Conservation (phyloP, 2,888 invertebrate genomes). For the Galeopsomyia nigrocyanea region DNA sequence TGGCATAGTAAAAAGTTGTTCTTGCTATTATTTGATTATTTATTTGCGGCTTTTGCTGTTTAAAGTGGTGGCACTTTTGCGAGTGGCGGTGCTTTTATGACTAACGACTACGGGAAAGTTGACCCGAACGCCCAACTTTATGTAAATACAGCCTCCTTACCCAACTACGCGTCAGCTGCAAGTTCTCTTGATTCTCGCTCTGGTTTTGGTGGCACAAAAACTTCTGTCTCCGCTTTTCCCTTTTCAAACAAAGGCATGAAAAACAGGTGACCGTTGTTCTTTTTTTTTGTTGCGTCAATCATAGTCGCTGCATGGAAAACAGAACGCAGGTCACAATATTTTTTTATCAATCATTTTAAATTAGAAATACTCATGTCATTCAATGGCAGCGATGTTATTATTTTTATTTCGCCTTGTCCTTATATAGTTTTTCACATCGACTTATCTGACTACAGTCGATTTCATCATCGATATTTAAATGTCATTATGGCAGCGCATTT, state of each 20-base stretch:
- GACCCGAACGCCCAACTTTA: constrained; percentile 50
- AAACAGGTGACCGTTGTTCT: constrained; percentile 50
- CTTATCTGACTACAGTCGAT: constrained; percentile 1
- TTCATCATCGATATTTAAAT: constrained; percentile 8
- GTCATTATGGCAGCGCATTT: neutral
- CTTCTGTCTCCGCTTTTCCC: constrained; percentile 27
- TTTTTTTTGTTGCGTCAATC: neutral
- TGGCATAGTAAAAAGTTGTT: no score
- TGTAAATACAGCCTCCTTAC: constrained; percentile 46
- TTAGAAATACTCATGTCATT: no score
- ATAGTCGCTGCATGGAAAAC: no score
- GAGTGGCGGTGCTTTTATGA: constrained; percentile 50
- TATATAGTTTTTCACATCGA: neutral
- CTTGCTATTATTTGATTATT: neutral
- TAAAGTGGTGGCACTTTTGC: constrained; percentile 45
- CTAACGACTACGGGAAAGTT: constrained; percentile 45
- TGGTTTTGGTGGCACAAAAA: constrained; percentile 44
- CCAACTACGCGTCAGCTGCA: constrained; percentile 39
- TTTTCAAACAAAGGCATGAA: constrained; percentile 16
- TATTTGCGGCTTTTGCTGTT: constrained; percentile 12
- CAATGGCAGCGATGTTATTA: no score
- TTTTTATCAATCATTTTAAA: no score
- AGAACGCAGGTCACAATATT: no score
- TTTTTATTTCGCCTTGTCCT: neutral
- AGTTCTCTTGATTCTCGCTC: constrained; percentile 37